These are phyloP conservation scores for Hepsetus odoe DNA, from an alignment of 2,113 vertebrate species.

Conservation along the genomic window DNA sequence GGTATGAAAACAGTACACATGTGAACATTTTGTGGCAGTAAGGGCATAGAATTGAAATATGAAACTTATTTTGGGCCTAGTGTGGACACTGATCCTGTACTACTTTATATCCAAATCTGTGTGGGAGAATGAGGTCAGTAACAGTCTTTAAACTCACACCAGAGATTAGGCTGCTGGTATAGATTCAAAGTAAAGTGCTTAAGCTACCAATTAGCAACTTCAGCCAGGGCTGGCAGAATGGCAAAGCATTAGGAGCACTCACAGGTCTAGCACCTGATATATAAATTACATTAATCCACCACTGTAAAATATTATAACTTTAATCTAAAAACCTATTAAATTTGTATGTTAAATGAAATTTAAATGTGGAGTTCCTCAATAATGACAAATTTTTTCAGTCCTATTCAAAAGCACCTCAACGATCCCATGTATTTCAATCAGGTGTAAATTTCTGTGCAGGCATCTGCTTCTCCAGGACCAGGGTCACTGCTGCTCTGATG, in stretches of 20 bases:
- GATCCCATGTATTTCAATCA: too few species aligned
- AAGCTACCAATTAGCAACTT: constrained; percentile 93
- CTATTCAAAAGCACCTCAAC: too few species aligned
- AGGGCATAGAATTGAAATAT: constrained; percentile 94
- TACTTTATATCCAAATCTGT: constrained; percentile 94
- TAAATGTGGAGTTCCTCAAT: too few species aligned
- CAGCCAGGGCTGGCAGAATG: constrained; percentile 90
- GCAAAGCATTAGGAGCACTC: constrained; percentile 88
- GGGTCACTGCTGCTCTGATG: too few species aligned
- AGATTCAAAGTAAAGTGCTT: constrained; percentile 95
- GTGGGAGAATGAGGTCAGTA: constrained; percentile 85
- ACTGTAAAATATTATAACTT: too few species aligned
- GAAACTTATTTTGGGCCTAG: constrained; percentile 92
- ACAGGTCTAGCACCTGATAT: constrained; percentile 90
- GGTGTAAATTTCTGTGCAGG: too few species aligned
- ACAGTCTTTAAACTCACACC: constrained; percentile 89
- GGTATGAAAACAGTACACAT: not conserved
- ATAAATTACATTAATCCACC: not conserved
- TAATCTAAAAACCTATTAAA: too few species aligned
- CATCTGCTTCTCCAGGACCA: too few species aligned
- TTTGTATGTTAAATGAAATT: too few species aligned
- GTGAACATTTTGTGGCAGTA: constrained; percentile 79
- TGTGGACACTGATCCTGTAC: constrained; percentile 95
- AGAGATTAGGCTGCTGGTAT: constrained; percentile 91
- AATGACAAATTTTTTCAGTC: too few species aligned